Evolutionary conservation across 2,888 invertebrate genomes (phyloP), one percentile per base, ranked within the genome.

Genomic region (Rhagonycha lutea): DNA sequence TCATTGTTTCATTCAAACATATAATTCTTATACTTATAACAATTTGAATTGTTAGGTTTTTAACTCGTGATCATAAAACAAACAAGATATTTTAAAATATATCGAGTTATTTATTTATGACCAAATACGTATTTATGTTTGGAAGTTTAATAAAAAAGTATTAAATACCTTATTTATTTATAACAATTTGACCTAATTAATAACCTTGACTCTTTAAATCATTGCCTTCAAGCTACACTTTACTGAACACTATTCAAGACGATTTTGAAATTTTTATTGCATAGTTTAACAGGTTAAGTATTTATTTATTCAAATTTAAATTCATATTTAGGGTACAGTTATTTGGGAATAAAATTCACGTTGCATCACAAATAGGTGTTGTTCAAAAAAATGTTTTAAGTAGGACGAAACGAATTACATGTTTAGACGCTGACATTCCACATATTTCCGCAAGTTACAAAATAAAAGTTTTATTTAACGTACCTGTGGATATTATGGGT

Each of bases 401-500:
- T 47, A 47, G 47, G 8, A 47, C 12, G n/a, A 11, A 28, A 9
- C 29, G n/a, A 68, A 32, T 7, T 29, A 68, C 14, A 2, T 65
- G 7, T 65, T 24, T 23, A n/a, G 24, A 65, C 18, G 65, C 12
- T 12, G 5, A 14, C 23, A 10, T 62, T 62, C 23, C 11, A 18
- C n/a, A 62, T 10, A 62, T 62, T 18, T 23, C 14, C 23, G 12
- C 5, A 14, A 23, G 63, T 63, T 63, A 32, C 32, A 18, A 32
- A 69, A 68, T 18, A 14, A 18, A 62, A 62, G 3, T 68, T n/a
- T 14, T 11, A 14, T 69, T 14, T 4, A 23, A 69, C 62, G 32
- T 47, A 75, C 75, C 75, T 68, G 61, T 47, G 7, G 47, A n/a
- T 47, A 47, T 47, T n/a, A n/a, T 8, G n/a, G 73, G 62, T 23